These are phyloP conservation scores for Python bivittatus DNA, from an alignment of 2,113 vertebrate species.

Conservation along the genomic window DNA sequence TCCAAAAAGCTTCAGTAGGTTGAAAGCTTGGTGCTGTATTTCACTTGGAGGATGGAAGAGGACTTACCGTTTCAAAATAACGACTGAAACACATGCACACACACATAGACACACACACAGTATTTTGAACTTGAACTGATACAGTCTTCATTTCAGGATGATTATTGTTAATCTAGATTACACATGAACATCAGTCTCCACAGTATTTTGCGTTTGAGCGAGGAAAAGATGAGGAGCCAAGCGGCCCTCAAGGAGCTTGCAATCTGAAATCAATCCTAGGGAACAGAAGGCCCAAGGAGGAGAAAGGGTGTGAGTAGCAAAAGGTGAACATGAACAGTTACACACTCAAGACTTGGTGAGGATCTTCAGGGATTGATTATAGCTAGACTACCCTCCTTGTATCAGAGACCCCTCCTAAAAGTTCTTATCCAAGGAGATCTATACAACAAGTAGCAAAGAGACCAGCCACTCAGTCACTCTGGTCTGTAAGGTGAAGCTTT, in stretches of 20 bases:
- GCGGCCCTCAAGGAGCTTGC: neutral
- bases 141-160: neutral
- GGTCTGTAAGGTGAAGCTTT: neutral
- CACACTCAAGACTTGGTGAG: neutral
- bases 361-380: neutral
- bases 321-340: neutral
- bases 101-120: neutral
- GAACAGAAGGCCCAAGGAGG: neutral
- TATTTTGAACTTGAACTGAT: neutral
- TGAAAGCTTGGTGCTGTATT: neutral
- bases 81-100: neutral
- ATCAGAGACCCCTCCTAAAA: neutral
- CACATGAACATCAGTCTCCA: neutral
- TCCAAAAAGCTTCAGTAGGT: neutral
- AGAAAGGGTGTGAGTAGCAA: neutral
- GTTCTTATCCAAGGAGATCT: neutral
- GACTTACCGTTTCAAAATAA: neutral
- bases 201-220: neutral
- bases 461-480: neutral
- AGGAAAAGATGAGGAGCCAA: neutral
- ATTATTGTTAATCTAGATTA: neutral
- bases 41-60: neutral
- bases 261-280: neutral
- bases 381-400: neutral
- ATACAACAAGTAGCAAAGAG: neutral